Base-by-base conservation (phyloP, 2,797 vertebrate species). In the Balearica regulorum region DNA sequence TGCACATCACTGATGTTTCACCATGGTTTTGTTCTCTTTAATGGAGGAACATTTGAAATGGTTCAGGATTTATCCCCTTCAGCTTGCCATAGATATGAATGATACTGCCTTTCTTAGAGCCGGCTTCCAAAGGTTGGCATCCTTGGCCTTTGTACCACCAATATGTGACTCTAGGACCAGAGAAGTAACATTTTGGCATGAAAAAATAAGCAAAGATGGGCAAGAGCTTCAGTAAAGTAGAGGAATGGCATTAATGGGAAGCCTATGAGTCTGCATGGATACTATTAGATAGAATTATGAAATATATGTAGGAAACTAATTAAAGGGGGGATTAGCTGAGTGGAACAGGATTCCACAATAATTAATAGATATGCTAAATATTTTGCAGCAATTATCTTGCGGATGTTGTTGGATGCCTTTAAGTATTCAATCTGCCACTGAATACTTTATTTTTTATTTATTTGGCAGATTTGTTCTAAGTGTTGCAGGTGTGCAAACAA, bases 321-420 rank as follows among this genome's bases (percentile, higher is more conserved):
- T 91, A 90, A 83, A 87, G 93, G 84, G 66, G 53, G 77, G 60
- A 85, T 96, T 88, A 92, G 71, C 68, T 46, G 53, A 73, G 85
- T 69, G 73, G 85, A 94, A 68, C 86, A 35, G 80, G 88, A 95
- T 96, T 94, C 94, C 90, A 61, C 61, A 39, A 5, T 95, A 85
- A 95, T 95, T 95, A 91, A 80, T 71, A 71, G 94, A 87, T 82
- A 68, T 61, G 71, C 82, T 77, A 85, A 94, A 89, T 95, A 57
- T 84, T 93, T 92, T 54, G 24, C 55, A 54, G 64, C 29, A 64
- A 58, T 94, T 93, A 86, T 25, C 66, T 84, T 7, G 2, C 51
- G 66, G 58, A 71, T 61, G 39, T 75, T 91, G 80, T 43, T 90
- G 66, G 54, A 31, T 64, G 69, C 83, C 53, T 48, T 39, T 35